Conservation (phyloP, 2,113 vertebrate genomes). For the Gavia stellata region DNA sequence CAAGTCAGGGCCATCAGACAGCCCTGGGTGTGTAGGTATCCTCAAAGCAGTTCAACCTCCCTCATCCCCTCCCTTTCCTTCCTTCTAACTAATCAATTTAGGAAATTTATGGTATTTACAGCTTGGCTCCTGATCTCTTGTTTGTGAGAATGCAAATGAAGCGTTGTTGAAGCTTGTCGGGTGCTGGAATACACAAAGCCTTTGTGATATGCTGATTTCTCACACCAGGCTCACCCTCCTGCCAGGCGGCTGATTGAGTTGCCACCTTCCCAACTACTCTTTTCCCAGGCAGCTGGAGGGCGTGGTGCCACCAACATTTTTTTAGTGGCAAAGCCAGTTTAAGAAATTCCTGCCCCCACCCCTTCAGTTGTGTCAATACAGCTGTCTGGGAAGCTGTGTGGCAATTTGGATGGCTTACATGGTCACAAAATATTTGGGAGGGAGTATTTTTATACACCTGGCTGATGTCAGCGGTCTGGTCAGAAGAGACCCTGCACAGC, state of each 20-base stretch:
- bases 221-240: slow-evolving; percentile 25
- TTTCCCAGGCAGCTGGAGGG: slow-evolving; percentile 54
- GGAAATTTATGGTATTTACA: not conserved
- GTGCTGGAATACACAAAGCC: not conserved
- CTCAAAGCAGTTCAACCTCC: not conserved
- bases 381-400: not conserved
- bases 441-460: not conserved
- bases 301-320: slow-evolving; percentile 30
- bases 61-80: not conserved
- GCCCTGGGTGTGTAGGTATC: not conserved
- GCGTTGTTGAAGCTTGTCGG: not conserved
- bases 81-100: not conserved
- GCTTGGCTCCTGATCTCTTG: not conserved
- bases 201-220: slow-evolving; percentile 25
- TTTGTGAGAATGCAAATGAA: slow-evolving; percentile 43
- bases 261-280: slow-evolving; percentile 13
- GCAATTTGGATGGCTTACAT: not conserved
- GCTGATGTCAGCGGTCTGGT: not conserved
- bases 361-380: slow-evolving; percentile 13
- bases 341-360: slow-evolving; percentile 2
- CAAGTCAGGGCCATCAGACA: not conserved
- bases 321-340: slow-evolving; percentile 37
- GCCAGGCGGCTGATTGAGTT: not conserved
- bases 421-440: not conserved
- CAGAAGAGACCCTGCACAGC: not conserved